These are phyloP conservation scores for Chauna torquata DNA, from an alignment of 2,113 vertebrate species.

Conservation along the genomic window DNA sequence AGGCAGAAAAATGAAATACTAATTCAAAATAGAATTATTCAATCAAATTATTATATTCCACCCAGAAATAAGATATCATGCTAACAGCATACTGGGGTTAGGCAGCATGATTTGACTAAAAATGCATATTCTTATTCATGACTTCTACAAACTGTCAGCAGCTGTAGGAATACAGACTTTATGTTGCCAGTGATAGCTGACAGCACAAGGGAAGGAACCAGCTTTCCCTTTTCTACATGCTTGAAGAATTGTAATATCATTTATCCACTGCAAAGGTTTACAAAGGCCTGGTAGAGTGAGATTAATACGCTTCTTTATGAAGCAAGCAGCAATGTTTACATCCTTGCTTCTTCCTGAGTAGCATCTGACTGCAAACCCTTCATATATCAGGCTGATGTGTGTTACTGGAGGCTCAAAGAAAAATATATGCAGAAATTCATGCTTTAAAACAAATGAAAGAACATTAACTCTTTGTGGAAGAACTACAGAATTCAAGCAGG, in stretches of 20 bases:
- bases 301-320: constrained; percentile 40
- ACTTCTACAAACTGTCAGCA: constrained; percentile 41
- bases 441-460: not conserved
- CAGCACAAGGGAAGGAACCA: constrained; percentile 31
- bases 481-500: not conserved
- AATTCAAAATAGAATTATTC: constrained; percentile 9
- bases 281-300: constrained; percentile 40
- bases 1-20: constrained; percentile 2
- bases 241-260: constrained; percentile 28
- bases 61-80: not conserved
- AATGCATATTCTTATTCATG: constrained; percentile 9
- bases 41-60: not conserved
- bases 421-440: not conserved
- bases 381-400: not conserved
- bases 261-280: constrained; percentile 31
- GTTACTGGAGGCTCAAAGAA: not conserved
- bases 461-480: not conserved
- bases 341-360: not conserved
- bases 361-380: not conserved
- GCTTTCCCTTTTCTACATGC: not conserved
- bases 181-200: constrained; percentile 40
- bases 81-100: not conserved
- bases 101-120: constrained; percentile 11
- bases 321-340: constrained; percentile 10
- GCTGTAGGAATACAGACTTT: constrained; percentile 20